Percentiles rank a stretch among this genome's conserved stretches.
Evolutionary conservation across 2,888 invertebrate species (phyloP).

Genomic region (Drosophila leonis): DNA sequence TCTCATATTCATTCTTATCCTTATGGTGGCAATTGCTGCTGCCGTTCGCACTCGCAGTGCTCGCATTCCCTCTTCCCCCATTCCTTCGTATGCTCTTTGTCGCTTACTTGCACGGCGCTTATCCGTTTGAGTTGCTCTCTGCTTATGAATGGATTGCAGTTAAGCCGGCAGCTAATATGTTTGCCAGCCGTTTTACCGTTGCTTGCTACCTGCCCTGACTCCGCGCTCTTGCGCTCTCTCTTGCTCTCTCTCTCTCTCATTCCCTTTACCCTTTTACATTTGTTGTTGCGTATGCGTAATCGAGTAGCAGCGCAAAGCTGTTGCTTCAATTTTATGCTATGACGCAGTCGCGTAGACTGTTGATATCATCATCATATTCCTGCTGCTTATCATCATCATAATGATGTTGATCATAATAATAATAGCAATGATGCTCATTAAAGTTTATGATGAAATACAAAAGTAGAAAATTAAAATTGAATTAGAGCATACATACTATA

Average conservation of each 20-base stretch:
- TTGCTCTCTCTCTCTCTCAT: background rate
- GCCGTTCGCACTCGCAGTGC: conserved; percentile 2
- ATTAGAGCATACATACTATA: background rate
- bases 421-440: conserved; percentile 16
- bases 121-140: conserved; percentile 49
- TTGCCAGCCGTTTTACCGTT: conserved; percentile 53
- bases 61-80: background rate
- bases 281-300: conserved; percentile 56
- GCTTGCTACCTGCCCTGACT: conserved; percentile 39
- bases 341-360: conserved; percentile 39
- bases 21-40: conserved; percentile 3
- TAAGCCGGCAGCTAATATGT: conserved; percentile 70
- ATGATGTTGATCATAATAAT: background rate
- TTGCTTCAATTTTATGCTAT: conserved; percentile 47
- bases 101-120: conserved; percentile 43
- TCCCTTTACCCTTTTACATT: conserved; percentile 15
- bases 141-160: conserved; percentile 64
- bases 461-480: background rate
- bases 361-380: conserved; percentile 34
- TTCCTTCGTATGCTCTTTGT: conserved; percentile 13
- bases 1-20: conserved; percentile 17
- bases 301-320: conserved; percentile 47
- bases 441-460: conserved; percentile 4
- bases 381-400: conserved; percentile 4
- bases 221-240: background rate